phyloP scores from a whole-genome alignment of 92 coral and sea anemone genomes.

The Zoanthus sociatus region DNA sequence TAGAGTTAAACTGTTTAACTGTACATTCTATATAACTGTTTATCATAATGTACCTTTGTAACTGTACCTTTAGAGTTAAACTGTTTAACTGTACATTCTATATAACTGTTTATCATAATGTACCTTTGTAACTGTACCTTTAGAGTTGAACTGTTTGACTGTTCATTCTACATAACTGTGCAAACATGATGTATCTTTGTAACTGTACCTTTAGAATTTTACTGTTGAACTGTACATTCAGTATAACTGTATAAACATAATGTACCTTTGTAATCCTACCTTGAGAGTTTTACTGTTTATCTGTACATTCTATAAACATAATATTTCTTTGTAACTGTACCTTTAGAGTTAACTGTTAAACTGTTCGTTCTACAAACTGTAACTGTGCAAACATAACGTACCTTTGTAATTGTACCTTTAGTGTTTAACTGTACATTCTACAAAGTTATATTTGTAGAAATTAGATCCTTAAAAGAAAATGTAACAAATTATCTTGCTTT shows the following conservation, averaged over 20 bases:
- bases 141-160: background rate
- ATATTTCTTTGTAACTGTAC: background rate
- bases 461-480: too few relatives aligned
- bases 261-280: background rate
- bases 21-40: background rate
- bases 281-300: background rate
- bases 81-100: background rate
- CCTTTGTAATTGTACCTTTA: background rate
- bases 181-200: background rate
- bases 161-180: background rate
- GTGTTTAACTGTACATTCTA: background rate
- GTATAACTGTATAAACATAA: too few relatives aligned
- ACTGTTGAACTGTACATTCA: too few relatives aligned
- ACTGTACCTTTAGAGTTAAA: background rate
- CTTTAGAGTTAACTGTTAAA: background rate
- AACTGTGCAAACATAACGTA: background rate
- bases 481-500: too few relatives aligned
- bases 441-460: too few relatives aligned
- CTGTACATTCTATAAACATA: background rate
- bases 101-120: background rate
- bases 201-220: background rate
- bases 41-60: background rate
- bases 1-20: background rate
- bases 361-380: too few relatives aligned
- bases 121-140: background rate